Evolutionary conservation across 2,888 invertebrate species (phyloP).

Genomic region (Netelia virgata): DNA sequence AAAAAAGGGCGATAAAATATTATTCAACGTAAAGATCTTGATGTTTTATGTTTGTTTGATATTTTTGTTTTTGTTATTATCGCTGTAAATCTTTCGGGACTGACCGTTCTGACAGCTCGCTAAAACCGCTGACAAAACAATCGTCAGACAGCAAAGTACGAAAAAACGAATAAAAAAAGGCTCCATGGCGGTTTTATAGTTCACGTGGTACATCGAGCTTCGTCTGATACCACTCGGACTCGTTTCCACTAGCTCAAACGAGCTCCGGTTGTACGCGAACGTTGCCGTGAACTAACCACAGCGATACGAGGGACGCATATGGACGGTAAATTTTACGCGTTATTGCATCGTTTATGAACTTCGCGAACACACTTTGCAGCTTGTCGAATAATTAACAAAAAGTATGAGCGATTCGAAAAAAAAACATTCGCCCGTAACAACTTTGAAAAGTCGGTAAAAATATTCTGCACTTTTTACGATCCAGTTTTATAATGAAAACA

Average conservation of each 20-base stretch:
- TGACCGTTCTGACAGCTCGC: neutral
- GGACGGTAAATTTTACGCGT: neutral
- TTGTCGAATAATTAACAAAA: conserved; percentile 13
- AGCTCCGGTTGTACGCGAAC: neutral
- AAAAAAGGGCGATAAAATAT: neutral
- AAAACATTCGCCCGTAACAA: too few species aligned
- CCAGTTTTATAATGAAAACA: too few species aligned
- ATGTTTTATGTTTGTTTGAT: neutral
- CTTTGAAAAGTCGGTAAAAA: too few species aligned
- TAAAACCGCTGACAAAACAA: neutral
- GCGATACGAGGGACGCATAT: conserved; percentile 6
- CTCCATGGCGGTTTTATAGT: neutral
- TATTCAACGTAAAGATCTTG: neutral
- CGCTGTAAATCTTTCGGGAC: neutral
- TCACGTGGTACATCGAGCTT: neutral
- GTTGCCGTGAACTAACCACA: conserved; percentile 3
- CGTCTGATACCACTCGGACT: neutral
- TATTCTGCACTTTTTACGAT: too few species aligned
- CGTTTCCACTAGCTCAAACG: neutral
- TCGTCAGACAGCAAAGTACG: conserved; percentile 20
- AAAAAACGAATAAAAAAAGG: conserved; percentile 14
- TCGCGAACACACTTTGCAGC: conserved; percentile 1
- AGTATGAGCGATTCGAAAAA: neutral
- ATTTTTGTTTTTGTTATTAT: neutral
- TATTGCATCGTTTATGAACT: neutral